Conservation (phyloP, 2,113 vertebrate species). For the Clupea harengus region DNA sequence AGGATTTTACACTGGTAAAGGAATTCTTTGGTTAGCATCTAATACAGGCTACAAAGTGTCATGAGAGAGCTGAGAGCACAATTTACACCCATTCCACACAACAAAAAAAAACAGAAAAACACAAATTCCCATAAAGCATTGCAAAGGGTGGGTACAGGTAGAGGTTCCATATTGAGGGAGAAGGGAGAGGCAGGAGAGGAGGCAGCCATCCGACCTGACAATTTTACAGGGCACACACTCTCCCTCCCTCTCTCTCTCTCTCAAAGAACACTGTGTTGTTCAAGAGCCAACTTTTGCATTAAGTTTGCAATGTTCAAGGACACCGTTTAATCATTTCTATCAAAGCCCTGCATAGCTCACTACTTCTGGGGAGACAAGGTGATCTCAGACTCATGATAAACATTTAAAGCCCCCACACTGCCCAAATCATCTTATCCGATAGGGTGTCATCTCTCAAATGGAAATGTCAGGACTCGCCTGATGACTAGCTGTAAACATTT, state of each 20-base stretch:
- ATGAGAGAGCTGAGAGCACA: no score
- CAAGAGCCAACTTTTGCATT: background rate
- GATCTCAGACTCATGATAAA: background rate
- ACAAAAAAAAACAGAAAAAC: background rate
- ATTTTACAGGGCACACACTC: background rate
- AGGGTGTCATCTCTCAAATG: background rate
- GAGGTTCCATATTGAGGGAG: background rate
- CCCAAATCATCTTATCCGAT: background rate
- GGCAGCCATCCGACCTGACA: background rate
- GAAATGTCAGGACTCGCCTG: background rate
- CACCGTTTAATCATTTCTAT: background rate
- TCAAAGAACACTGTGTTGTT: background rate
- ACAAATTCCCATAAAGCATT: background rate
- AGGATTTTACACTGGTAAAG: no score
- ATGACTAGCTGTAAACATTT: constrained; percentile 8
- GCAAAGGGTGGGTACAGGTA: background rate
- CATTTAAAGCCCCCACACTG: background rate
- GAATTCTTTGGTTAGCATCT: no score
- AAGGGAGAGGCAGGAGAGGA: background rate
- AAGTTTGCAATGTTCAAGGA: constrained; percentile 13
- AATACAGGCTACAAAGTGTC: no score
- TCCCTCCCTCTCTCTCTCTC: background rate
- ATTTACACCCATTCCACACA: background rate
- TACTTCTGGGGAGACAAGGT: background rate
- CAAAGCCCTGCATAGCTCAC: background rate